These are phyloP conservation scores for Ptyas mucosa DNA, from an alignment of 2,113 vertebrate genomes.

Conservation along the genomic window DNA sequence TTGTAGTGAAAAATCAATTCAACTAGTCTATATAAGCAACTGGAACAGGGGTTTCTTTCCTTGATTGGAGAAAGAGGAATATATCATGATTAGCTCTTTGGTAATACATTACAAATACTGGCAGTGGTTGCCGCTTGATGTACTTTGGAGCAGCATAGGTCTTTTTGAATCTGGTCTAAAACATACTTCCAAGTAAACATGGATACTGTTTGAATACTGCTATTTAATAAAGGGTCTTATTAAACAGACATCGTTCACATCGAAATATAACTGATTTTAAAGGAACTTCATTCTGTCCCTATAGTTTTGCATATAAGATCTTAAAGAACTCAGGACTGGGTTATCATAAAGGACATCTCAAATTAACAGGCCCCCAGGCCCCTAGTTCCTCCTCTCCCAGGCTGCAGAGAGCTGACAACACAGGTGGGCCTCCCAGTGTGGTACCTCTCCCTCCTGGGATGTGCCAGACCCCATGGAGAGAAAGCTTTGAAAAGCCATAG, in stretches of 20 bases:
- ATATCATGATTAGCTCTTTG: neutral
- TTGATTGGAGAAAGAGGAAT: neutral
- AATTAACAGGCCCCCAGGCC: neutral
- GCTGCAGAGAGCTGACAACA: neutral
- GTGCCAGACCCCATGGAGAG: neutral
- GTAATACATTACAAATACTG: neutral
- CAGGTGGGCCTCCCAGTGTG: neutral
- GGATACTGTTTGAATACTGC: neutral
- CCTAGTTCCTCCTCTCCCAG: neutral
- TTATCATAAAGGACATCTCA: neutral
- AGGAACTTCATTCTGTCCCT: neutral
- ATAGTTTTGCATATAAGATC: neutral
- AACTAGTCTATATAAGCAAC: neutral
- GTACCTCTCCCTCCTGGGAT: neutral
- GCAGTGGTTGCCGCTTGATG: neutral
- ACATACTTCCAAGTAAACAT: neutral
- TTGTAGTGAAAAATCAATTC: neutral
- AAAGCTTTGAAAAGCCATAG: neutral
- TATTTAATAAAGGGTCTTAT: neutral
- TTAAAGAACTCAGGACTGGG: neutral
- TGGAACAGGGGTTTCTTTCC: neutral
- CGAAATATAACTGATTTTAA: neutral
- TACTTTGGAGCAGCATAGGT: neutral
- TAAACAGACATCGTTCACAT: neutral
- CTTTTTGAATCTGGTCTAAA: neutral